A percentile compares a stretch with the other conserved stretches of the same genome.
Conservation (phyloP, 2,888 invertebrate genomes). For the Ennomos quercinarius region DNA sequence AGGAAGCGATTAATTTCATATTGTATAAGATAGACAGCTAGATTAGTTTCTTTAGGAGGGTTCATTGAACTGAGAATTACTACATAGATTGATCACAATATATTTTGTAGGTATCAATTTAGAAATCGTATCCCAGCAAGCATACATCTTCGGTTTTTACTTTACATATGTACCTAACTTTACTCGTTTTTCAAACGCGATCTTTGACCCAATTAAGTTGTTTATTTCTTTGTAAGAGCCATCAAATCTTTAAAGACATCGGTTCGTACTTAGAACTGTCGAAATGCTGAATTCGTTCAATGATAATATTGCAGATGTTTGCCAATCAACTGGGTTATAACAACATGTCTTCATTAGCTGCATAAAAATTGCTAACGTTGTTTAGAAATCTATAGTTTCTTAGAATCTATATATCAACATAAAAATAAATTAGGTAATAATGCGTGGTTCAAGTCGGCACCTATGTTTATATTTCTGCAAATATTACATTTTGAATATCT, state of each 20-base stretch:
- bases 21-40: background rate
- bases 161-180: no score
- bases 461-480: no score
- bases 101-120: no score
- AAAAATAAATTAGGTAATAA: background rate
- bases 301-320: constrained; percentile 49
- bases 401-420: constrained; percentile 10
- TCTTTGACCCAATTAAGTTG: constrained; percentile 9
- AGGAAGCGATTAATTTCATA: background rate
- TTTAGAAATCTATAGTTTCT: constrained; percentile 21
- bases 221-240: constrained; percentile 17
- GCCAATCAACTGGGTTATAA: constrained; percentile 61
- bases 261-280: constrained; percentile 39
- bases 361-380: constrained; percentile 34
- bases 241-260: constrained; percentile 36
- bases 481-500: no score
- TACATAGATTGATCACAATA: no score
- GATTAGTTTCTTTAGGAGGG: no score
- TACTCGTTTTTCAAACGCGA: background rate
- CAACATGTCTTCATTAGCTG: constrained; percentile 49
- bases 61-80: no score
- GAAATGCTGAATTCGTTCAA: constrained; percentile 37
- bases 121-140: no score
- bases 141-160: background rate
- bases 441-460: no score